Base-by-base conservation (phyloP, 2,113 vertebrate species). In the Pagrus major region DNA sequence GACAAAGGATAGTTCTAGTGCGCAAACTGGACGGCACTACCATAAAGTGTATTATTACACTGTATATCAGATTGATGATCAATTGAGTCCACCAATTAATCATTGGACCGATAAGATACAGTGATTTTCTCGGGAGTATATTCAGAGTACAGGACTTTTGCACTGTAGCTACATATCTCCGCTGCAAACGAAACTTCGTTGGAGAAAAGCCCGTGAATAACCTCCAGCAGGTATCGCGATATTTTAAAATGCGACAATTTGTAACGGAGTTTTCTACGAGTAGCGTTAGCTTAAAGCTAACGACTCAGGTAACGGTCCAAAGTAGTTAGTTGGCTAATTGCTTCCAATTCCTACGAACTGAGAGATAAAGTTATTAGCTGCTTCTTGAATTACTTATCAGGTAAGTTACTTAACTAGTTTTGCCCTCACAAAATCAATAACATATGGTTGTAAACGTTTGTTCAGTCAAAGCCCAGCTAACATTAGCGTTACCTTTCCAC, bases 401-500 rank as follows among this genome's bases (percentile, higher is more conserved):
- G 4, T 37, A 31, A 46, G 10, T 71, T n/a, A 69, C 25, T 49
- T 1, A 18, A 5, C 16, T 33, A n/a, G 9, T 0, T 0, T 5
- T 18, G 18, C 15, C 6, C 5, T 35, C 27, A 6, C 6, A 25
- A 12, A 20, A 27, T n/a, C 2, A 1, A 29, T 35, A 33, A 55
- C 0, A 54, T 9, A 0, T 16, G 1, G 4, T 33, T 51, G 42
- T 14, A 21, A 51, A 15, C 2, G 54, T 56, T 61, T 56, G 1
- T 44, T 2, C 14, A 20, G 9, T 37, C 15, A n/a, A 60, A 51
- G 11, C 3, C 2, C 20, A 52, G 60, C 12, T 37, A 44, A 14
- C 18, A 9, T n/a, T 29, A 46, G 16, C n/a, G 15, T 81, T 90
- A 95, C 94, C 94, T 93, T 84, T 76, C 73, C 18, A 94, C 80